phyloP scores from a whole-genome alignment of 2,113 vertebrate genomes.

The Hiodon alosoides region DNA sequence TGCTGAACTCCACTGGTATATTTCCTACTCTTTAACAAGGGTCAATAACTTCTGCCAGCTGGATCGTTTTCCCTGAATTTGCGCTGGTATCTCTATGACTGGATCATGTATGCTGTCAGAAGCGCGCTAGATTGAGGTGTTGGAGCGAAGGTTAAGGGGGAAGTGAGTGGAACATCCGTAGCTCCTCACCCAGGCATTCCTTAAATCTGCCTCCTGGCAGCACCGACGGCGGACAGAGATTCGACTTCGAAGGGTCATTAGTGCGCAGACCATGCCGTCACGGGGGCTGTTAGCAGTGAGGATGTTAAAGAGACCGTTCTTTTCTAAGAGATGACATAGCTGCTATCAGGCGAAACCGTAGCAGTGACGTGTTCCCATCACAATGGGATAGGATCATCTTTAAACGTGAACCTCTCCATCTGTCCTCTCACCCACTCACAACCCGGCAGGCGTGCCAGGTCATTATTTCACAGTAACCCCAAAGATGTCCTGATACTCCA shows the following conservation, averaged over 20 bases:
- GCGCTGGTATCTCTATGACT: not conserved
- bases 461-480: too few species aligned
- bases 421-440: too few species aligned
- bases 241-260: constrained; percentile 2
- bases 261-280: not conserved
- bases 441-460: too few species aligned
- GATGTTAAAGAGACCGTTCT: not conserved
- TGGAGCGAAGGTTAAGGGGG: not conserved
- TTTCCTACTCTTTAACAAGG: not conserved
- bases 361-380: not conserved
- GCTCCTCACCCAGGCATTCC: too few species aligned
- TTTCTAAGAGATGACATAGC: not conserved
- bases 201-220: not conserved
- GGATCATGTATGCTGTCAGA: not conserved
- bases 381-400: too few species aligned
- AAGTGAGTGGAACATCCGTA: not conserved
- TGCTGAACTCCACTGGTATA: not conserved
- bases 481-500: too few species aligned
- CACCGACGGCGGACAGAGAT: not conserved
- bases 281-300: not conserved
- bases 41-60: not conserved
- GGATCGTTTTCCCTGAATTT: not conserved
- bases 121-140: not conserved
- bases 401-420: too few species aligned
- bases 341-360: not conserved